Evolutionary conservation across 2,797 vertebrate genomes (phyloP).

Genomic region (Acrocephalus scirpaceus): DNA sequence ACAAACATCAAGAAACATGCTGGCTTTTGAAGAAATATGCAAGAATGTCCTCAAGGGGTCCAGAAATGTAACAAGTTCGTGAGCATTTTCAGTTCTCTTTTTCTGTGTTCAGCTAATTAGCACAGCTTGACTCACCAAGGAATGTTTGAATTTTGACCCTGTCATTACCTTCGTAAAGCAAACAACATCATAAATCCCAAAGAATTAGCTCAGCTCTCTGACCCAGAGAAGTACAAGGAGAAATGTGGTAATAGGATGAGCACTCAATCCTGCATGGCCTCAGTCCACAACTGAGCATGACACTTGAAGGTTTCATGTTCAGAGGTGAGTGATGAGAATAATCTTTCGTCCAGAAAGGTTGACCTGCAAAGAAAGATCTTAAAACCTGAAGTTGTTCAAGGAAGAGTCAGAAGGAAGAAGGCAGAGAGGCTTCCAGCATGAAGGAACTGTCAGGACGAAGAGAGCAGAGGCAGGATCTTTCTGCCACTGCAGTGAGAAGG

Average conservation of each 20-base stretch:
- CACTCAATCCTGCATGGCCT: neutral
- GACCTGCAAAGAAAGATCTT: neutral
- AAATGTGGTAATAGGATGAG: neutral
- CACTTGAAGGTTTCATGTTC: accelerated
- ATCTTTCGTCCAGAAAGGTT: neutral
- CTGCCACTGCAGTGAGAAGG: neutral
- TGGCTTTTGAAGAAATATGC: neutral
- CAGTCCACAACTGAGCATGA: neutral
- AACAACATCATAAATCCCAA: neutral
- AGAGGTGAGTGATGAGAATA: neutral
- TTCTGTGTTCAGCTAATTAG: neutral
- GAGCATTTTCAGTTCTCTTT: neutral
- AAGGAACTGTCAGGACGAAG: neutral
- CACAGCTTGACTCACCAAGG: neutral
- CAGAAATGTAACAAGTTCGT: neutral
- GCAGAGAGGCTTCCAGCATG: neutral
- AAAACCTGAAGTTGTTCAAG: neutral
- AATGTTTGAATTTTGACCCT: neutral
- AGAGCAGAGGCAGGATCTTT: neutral
- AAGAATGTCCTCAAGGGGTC: neutral
- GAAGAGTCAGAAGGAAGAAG: neutral
- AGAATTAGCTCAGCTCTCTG: neutral
- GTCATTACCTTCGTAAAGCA: neutral
- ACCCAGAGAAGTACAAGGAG: neutral
- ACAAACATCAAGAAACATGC: neutral